Percentiles rank a stretch among this genome's conserved stretches.
Conservation (phyloP, 92 coral and sea anemone species). For the Porites rus region DNA sequence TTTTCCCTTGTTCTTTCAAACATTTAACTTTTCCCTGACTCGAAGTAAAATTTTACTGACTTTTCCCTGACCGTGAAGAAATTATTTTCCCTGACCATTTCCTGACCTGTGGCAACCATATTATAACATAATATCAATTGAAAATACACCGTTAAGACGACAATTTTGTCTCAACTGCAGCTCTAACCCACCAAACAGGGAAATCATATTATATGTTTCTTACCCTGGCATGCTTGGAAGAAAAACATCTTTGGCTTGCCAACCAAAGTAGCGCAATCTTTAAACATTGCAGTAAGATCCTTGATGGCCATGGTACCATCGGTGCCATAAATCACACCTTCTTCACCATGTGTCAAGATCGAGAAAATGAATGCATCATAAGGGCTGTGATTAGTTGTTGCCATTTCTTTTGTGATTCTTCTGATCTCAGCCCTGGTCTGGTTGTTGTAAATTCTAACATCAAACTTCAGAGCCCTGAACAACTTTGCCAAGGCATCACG, state of each 20-base stretch:
- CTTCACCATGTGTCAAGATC: slow-evolving; percentile 86
- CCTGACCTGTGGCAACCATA: too few species aligned
- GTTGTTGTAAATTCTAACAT: slow-evolving; percentile 65
- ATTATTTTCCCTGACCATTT: too few species aligned
- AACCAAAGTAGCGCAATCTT: slow-evolving; percentile 67
- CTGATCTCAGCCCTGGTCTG: slow-evolving; percentile 64
- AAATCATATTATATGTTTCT: not conserved
- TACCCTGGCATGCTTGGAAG: slow-evolving; percentile 94
- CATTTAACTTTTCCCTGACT: too few species aligned
- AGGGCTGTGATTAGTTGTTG: slow-evolving; percentile 54
- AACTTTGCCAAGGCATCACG: slow-evolving; percentile 70
- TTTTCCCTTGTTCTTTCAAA: too few species aligned
- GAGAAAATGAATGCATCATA: slow-evolving; percentile 77
- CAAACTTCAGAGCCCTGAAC: slow-evolving; percentile 63
- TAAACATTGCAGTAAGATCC: slow-evolving; percentile 71
- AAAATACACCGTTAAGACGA: too few species aligned
- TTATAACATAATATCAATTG: too few species aligned
- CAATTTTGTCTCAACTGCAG: too few species aligned
- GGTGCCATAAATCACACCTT: slow-evolving; percentile 82
- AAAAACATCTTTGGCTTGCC: slow-evolving; percentile 91
- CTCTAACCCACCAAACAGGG: too few species aligned
- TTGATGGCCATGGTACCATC: slow-evolving; percentile 80
- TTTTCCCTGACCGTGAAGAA: too few species aligned
- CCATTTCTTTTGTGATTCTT: slow-evolving; percentile 66
- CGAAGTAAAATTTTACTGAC: too few species aligned